Evolutionary conservation across 2,113 vertebrate species (phyloP), one percentile per base, ranked within the genome.

Genomic region (Silurus glanis): DNA sequence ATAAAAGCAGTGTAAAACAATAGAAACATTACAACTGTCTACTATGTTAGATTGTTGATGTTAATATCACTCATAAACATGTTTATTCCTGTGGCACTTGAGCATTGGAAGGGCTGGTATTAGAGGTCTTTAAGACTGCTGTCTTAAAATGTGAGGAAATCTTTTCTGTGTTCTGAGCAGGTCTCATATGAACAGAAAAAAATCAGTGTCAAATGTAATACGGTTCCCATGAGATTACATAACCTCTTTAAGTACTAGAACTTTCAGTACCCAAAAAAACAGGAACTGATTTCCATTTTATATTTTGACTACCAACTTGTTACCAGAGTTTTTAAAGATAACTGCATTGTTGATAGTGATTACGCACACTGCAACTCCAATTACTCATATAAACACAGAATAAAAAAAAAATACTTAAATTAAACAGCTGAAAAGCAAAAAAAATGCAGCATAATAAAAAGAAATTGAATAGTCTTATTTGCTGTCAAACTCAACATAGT

Each of bases 201-300:
- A 76, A 53, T 21, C 21, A 55, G 51, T 79, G 49, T 79, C 75
- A 25, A 79, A 53, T 56, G 51, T n/a, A 56, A 79, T n/a, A 79
- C 51, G 16, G 28, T 79, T n/a, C 51, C 23, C 14, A 16, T 56
- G 74, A 55, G 74, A 55, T 64, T 10, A 79, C 55, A 55, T 25
- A 25, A 16, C 4, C 51, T 55, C 45, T 53, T 49, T 9, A 23
- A 9, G 61, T 62, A 21, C 59, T 8, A 62, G 59, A 6, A 21
- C 8, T 62, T 62, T 62, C 61, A 23, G 61, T 23, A 23, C 61
- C 21, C 1, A 62, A 62, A 62, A 56, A 56, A 62, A 62, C 7
- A 62, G 21, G 61, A 62, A 62, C 61, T 62, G 61, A 23, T 62
- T 62, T 62, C 61, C 8, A 9, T 62, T 62, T 7, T 10, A 62